These are phyloP conservation scores for Synergus japonicus DNA, from an alignment of 2,888 invertebrate genomes.

Conservation along the genomic window DNA sequence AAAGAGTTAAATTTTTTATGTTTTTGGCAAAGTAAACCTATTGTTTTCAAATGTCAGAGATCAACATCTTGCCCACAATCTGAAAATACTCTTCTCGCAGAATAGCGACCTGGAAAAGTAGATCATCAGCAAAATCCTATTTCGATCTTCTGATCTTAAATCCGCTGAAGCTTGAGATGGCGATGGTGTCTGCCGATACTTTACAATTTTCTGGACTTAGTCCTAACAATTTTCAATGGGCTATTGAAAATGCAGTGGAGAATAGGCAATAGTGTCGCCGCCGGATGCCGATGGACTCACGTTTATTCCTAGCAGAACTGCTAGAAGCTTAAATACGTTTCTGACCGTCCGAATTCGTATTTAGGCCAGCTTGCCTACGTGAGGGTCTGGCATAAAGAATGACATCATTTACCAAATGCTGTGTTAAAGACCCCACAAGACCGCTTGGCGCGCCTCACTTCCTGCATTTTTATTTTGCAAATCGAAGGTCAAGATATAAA, in stretches of 20 bases:
- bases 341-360: conserved; percentile 62
- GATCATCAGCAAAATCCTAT: conserved; percentile 19
- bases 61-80: neutral
- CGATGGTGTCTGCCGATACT: neutral
- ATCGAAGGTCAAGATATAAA: neutral
- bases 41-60: neutral
- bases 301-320: conserved; percentile 39
- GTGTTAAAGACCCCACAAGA: conserved; percentile 19
- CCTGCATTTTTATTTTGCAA: conserved; percentile 11
- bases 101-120: neutral
- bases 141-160: conserved; percentile 5
- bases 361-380: conserved; percentile 57
- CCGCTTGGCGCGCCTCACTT: conserved; percentile 14
- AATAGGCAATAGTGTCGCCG: conserved; percentile 1
- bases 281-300: conserved; percentile 31
- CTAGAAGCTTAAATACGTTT: conserved; percentile 49
- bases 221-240: neutral
- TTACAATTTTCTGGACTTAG: conserved; percentile 20
- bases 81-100: neutral
- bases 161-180: neutral
- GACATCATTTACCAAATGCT: conserved; percentile 17
- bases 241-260: conserved; percentile 17
- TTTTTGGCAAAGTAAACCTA: neutral
- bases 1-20: neutral
- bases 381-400: conserved; percentile 30